Evolutionary conservation across 1,140 invertebrate genomes (phyloP), one percentile per base, ranked within the genome.

Genomic region (Drosophila pseudoananassae): DNA sequence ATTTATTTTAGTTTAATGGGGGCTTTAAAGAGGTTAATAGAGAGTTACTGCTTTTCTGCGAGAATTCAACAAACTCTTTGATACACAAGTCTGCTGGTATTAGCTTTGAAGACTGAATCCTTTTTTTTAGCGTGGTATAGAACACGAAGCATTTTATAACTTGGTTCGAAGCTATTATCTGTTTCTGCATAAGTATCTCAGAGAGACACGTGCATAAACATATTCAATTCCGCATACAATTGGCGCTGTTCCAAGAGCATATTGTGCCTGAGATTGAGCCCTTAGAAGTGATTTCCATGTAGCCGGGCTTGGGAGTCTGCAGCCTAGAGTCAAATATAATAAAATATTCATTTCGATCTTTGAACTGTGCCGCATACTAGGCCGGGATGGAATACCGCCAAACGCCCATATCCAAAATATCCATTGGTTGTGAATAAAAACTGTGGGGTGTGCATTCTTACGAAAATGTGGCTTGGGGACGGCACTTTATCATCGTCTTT

Each of bases 321-420:
- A 75, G 47, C 29, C 63, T 10, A 64, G 68, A 85, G 75, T 85
- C 78, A 87, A 85, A 85, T 85, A 69, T 81, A 87, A 85, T 85
- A 85, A 85, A 85, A 87, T 85, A 85, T 85, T 85, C 81, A 85
- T 85, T 85, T 85, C 87, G 81, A 87, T 85, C 81, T 85, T 78
- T 85, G 82, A 85, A 87, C 82, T 85, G 82, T n/a, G n/a, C n/a
- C n/a, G n/a, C n/a, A n/a, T n/a, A n/a, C n/a, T n/a, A n/a, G n/a
- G n/a, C n/a, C n/a, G 63, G 59, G 33, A 23, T 10, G 25, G 49
- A 17, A 56, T 8, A 27, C 6, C 29, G 29, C 7, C 47, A 51
- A 50, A 23, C 57, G 54, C 78, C 73, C 51, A 79, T n/a, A n/a
- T 36, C 10, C 4, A 36, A 36, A 36, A 36, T 36, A 68, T 55